Evolutionary conservation across 2,888 invertebrate genomes (phyloP), one percentile per base, ranked within the genome.

Genomic region (Ormyrus labotus): DNA sequence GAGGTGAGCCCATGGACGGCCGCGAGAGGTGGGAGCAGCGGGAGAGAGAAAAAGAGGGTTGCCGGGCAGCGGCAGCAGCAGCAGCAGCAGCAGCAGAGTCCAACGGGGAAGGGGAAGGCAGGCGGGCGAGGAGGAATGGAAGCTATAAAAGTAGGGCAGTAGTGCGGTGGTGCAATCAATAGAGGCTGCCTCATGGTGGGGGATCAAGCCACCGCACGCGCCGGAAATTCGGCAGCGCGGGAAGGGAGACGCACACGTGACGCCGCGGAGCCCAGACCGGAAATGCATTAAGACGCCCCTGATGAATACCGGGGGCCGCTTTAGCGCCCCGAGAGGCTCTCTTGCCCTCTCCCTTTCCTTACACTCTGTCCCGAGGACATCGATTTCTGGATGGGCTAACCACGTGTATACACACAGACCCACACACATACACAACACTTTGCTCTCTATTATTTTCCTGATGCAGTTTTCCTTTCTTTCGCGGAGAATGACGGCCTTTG

Each of bases 101-200:
- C 19, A 45, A 50, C n/a, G 55, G 19, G 53, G 65, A 55, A 60
- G 11, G 76, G 64, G 60, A 75, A 65, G 61, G 63, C 64, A 34
- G 65, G 73, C 80, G 63, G 19, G 51, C 19, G 48, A 50, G 34
- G 50, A 77, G 80, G 84, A 82, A 76, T 78, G 77, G 83, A 84
- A 85, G 85, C 85, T 86, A 87, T 87, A 88, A 89, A 90, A 90
- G 87, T 90, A 90, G 90, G 89, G 87, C 90, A 89, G 88, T 89
- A 89, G 89, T 89, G 88, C 88, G 88, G 88, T 87, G 86, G 88
- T 87, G 87, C 87, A 89, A 89, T 88, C 89, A 87, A 89, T 89
- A 90, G 89, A 89, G 88, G 87, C 86, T 87, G 87, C 85, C 85
- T 85, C 84, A 84, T 85, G 87, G 87, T 85, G 87, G 87, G 84